Conservation (phyloP, 2,888 invertebrate genomes). For the Tromatobia lineatoria region DNA sequence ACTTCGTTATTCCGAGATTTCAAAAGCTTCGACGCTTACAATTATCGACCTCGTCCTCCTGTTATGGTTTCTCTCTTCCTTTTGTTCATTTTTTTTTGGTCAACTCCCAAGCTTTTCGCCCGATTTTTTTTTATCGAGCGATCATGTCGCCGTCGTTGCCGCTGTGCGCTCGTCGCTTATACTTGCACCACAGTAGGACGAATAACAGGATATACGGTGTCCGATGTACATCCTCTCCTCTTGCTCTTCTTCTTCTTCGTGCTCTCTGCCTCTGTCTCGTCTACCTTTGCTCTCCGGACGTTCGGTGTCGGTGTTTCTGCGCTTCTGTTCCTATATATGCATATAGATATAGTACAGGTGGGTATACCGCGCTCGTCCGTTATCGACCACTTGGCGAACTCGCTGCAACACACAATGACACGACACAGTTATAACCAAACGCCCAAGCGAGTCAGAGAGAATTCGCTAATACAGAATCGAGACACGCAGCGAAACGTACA, state of each 20-base stretch:
- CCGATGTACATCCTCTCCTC: slow-evolving; percentile 83
- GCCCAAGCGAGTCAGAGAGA: background rate
- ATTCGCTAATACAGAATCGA: slow-evolving; percentile 44
- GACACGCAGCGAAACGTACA: slow-evolving; percentile 45
- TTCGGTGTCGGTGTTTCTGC: slow-evolving; percentile 50
- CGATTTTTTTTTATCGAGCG: slow-evolving; percentile 48
- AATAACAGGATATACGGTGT: slow-evolving; percentile 85
- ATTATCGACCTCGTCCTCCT: background rate
- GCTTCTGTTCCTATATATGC: slow-evolving; percentile 31
- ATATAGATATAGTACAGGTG: slow-evolving; percentile 33
- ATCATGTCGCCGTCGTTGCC: slow-evolving; percentile 52
- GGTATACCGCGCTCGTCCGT: slow-evolving; percentile 70
- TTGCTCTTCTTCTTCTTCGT: slow-evolving; percentile 72
- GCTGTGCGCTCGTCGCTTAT: slow-evolving; percentile 37
- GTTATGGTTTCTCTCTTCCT: background rate
- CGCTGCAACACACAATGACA: slow-evolving; percentile 68
- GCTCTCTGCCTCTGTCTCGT: slow-evolving; percentile 64
- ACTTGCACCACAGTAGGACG: slow-evolving; percentile 79
- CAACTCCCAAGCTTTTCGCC: background rate
- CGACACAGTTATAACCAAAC: slow-evolving; percentile 5
- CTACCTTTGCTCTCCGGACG: slow-evolving; percentile 35
- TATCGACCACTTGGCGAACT: slow-evolving; percentile 81
- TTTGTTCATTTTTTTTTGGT: background rate
- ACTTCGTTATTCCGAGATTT: slow-evolving; percentile 2
- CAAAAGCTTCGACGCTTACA: background rate